Percentiles rank a stretch among this genome's conserved stretches.
phyloP scores from a whole-genome alignment of 2,797 vertebrate genomes.

The Hirundo rustica region DNA sequence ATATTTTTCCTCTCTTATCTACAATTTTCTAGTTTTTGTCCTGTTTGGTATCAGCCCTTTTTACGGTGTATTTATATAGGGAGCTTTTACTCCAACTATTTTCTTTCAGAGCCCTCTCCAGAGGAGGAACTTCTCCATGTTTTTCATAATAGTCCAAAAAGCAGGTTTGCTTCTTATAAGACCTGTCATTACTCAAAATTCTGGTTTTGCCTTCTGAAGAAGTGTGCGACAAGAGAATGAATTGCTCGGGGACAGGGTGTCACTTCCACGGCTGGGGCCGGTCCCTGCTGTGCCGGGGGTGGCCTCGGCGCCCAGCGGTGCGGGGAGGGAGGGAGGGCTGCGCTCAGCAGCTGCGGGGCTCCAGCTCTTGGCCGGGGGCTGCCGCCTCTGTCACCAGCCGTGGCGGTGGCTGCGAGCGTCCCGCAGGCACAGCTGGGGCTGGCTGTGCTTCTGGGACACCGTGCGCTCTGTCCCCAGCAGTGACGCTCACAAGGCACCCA shows the following conservation, averaged over 20 bases:
- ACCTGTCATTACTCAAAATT: not conserved
- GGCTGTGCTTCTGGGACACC: too few relatives aligned
- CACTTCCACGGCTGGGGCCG: accelerated
- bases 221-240: not conserved
- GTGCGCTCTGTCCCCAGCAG: too few relatives aligned
- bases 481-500: too few relatives aligned
- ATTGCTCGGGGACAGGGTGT: accelerated
- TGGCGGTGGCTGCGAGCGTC: too few relatives aligned
- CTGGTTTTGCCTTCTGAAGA: not conserved
- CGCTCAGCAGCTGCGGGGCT: not conserved
- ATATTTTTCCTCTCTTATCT: not conserved
- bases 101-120: not conserved
- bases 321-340: not conserved
- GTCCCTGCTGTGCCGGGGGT: not conserved
- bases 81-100: not conserved
- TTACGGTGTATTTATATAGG: not conserved
- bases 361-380: too few relatives aligned
- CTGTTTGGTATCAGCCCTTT: not conserved
- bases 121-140: not conserved
- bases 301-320: not conserved
- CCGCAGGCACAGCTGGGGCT: too few relatives aligned
- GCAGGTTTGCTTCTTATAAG: accelerated
- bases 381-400: too few relatives aligned
- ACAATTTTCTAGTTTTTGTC: not conserved
- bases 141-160: not conserved